Conservation (phyloP, 2,888 invertebrate species). For the Lymantria monacha region DNA sequence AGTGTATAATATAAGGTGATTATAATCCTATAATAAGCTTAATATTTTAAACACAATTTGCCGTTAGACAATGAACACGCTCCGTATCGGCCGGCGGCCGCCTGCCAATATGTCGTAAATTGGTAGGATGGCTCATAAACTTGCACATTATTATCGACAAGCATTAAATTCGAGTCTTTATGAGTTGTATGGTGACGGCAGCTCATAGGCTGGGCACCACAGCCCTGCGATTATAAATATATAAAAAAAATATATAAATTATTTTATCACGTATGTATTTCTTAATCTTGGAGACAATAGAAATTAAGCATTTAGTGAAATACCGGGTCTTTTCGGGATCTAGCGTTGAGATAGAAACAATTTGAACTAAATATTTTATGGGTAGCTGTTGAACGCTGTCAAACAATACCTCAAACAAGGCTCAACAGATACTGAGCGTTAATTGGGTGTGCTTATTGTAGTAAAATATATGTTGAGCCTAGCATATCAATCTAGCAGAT, state of each 20-base stretch:
- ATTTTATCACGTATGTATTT: neutral
- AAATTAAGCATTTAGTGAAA: too few species aligned
- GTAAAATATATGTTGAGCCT: too few species aligned
- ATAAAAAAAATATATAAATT: conserved; percentile 1
- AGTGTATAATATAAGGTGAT: neutral
- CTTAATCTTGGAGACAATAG: too few species aligned
- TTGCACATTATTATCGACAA: conserved; percentile 65
- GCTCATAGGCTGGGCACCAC: conserved; percentile 28
- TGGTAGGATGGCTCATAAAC: conserved; percentile 72
- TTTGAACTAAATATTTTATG: too few species aligned
- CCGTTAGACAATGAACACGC: conserved; percentile 46
- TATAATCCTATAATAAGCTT: neutral
- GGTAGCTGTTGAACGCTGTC: too few species aligned
- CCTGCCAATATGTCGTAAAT: conserved; percentile 74
- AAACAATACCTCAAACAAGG: too few species aligned
- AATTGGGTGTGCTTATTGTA: too few species aligned
- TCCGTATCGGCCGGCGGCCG: conserved; percentile 65
- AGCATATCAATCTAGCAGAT: too few species aligned
- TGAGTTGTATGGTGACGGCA: conserved; percentile 51
- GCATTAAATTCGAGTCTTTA: conserved; percentile 72
- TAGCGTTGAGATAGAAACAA: too few species aligned
- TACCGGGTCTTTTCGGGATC: too few species aligned
- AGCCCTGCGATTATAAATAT: conserved; percentile 18
- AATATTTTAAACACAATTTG: conserved; percentile 19
- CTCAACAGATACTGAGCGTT: too few species aligned